Percentiles rank a stretch among this genome's conserved stretches.
Conservation (phyloP, 2,888 invertebrate species). For the Cheilosia grossa region DNA sequence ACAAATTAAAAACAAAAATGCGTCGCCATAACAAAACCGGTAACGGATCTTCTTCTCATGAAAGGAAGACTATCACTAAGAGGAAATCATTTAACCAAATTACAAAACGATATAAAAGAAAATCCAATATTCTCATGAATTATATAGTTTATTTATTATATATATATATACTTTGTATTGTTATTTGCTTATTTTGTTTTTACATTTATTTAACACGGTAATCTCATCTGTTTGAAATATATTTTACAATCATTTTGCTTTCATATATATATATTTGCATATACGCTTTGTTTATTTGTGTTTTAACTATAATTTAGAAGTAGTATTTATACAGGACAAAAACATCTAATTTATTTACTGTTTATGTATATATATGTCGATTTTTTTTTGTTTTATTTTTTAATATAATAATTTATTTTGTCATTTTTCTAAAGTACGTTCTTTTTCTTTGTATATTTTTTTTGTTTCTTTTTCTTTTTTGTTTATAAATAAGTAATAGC, state of each 20-base stretch:
- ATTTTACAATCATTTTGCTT: conserved; percentile 76
- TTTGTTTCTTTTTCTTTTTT: conserved; percentile 76
- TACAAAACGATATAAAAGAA: conserved; percentile 13
- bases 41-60: not conserved
- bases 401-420: conserved; percentile 75
- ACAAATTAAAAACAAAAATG: not conserved
- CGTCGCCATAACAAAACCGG: conserved; percentile 9
- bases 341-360: conserved; percentile 80
- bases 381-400: conserved; percentile 55
- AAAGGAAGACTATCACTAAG: conserved; percentile 48
- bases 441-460: conserved; percentile 74
- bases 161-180: conserved; percentile 49
- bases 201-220: conserved; percentile 64
- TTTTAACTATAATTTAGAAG: conserved; percentile 76
- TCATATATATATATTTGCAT: conserved; percentile 17
- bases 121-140: conserved; percentile 58
- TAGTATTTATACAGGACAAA: conserved; percentile 82
- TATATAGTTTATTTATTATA: conserved; percentile 61
- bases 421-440: conserved; percentile 67
- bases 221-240: conserved; percentile 56
- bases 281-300: conserved; percentile 72
- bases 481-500: conserved; percentile 82
- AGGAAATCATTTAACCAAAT: not conserved
- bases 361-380: conserved; percentile 55
- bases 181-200: conserved; percentile 63